Conservation (phyloP, 2,797 vertebrate species). For the Cheirogaleus major region DNA sequence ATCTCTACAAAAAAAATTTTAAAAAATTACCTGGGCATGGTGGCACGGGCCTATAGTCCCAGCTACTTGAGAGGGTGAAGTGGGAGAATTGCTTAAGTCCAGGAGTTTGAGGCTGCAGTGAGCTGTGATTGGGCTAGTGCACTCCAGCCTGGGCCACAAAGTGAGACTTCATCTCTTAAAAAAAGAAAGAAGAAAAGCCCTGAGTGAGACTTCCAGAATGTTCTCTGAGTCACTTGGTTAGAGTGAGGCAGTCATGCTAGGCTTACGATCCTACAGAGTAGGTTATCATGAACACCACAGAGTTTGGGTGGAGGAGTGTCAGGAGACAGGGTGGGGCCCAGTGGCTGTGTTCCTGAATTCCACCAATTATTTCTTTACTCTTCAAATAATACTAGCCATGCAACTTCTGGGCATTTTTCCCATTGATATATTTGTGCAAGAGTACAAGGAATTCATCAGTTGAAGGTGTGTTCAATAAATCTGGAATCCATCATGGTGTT, state of each 20-base stretch:
- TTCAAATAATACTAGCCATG: too few relatives aligned
- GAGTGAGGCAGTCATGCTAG: background rate
- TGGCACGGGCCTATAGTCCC: background rate
- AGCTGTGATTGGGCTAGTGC: background rate
- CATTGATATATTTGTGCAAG: accelerated
- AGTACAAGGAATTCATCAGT: background rate
- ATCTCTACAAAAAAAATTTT: background rate
- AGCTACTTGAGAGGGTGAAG: background rate
- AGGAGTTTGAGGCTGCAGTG: background rate
- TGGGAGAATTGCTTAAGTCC: background rate
- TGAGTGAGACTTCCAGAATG: background rate
- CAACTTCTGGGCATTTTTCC: background rate
- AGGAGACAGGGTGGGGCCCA: background rate
- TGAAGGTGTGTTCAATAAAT: too few relatives aligned
- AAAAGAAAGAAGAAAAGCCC: background rate
- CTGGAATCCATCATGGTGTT: background rate
- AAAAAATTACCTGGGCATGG: background rate
- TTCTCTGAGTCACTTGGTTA: background rate
- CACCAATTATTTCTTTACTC: background rate
- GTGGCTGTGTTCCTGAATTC: background rate
- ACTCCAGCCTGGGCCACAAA: background rate
- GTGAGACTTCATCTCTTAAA: background rate
- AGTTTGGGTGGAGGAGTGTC: too few relatives aligned
- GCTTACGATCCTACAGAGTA: too few relatives aligned
- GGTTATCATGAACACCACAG: accelerated